Evolutionary conservation across 1,140 invertebrate species (phyloP).

Genomic region (Matsumurasca onukii): DNA sequence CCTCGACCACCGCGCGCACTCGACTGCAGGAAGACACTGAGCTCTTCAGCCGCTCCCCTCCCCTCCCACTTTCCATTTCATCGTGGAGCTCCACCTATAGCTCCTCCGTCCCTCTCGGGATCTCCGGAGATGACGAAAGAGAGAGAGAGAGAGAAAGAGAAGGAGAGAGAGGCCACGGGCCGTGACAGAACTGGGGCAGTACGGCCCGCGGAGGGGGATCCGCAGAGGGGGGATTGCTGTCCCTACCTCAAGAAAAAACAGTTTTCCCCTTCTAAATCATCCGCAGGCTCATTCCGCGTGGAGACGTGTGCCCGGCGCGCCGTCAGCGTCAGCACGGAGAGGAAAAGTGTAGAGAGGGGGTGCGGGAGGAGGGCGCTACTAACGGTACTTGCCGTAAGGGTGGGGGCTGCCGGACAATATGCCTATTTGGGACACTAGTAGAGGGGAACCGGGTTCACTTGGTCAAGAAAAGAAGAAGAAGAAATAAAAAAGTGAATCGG

Average conservation of each 20-base stretch:
- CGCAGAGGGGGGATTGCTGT: constrained; percentile 22
- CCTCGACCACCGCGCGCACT: constrained; percentile 5
- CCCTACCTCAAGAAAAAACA: constrained; percentile 35
- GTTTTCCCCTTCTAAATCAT: constrained; percentile 31
- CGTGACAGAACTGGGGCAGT: constrained; percentile 37
- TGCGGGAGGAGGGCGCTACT: constrained; percentile 23
- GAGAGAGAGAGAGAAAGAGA: constrained; percentile 32
- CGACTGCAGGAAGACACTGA: too few species aligned
- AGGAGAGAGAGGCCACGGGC: neutral
- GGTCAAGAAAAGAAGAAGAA: constrained; percentile 31
- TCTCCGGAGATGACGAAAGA: constrained; percentile 31
- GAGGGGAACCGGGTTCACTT: constrained; percentile 23
- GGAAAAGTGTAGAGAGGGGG: constrained; percentile 30
- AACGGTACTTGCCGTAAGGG: constrained; percentile 30
- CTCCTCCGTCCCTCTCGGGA: constrained; percentile 17
- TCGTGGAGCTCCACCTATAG: constrained; percentile 32
- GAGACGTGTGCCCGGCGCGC: constrained; percentile 29
- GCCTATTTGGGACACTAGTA: constrained; percentile 26
- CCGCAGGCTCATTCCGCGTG: constrained; percentile 18
- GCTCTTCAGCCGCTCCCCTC: constrained; percentile 17
- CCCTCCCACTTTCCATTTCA: constrained; percentile 35
- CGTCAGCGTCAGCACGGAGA: constrained; percentile 26
- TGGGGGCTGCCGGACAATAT: constrained; percentile 20
- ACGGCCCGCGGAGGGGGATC: constrained; percentile 12
- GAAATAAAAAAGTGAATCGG: constrained; percentile 30